Base-by-base conservation (phyloP, 2,797 vertebrate species). In the Peromyscus nudipes region DNA sequence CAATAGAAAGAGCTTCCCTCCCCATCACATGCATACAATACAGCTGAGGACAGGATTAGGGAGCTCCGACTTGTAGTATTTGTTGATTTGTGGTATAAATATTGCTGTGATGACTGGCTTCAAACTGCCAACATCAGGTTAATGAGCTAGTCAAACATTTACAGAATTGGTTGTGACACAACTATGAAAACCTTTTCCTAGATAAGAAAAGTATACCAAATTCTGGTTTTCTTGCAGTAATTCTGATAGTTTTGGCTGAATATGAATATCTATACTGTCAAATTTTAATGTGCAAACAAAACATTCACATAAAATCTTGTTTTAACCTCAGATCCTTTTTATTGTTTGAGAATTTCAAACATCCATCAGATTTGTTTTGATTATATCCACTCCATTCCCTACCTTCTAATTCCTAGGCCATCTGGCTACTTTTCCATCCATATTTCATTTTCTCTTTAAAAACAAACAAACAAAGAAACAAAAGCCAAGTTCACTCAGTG, bases 71-170 rank as follows among this genome's bases (percentile, higher is more conserved):
- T 89, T 89, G 2, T 43, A 69, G 9, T 91, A 79, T 86, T 91
- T 89, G 14, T 40, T 86, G 29, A 60, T 83, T 76, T 87, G 2
- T 83, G 2, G 4, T 73, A 4, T 80, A 92, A 91, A 79, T 95
- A 29, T 25, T 79, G 84, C 6, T 62, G 14, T 67, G 49, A 49
- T 69, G 23, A 64, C 49, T 81, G 46, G 37, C 55, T 95, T 86
- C 65, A 65, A 79, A 60, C 49, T 85, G 21, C 49, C 40, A n/a
- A 13, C 10, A 9, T 65, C 25, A 88, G 60, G 57, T 9, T 27
- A 89, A 10, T 65, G 43, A 95, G 81, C 49, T 93, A 62, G 13
- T 69, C 57, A 96, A 89, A 95, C 46, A 43, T 13, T 65, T 40
- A n/a, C 14, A 85, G 11, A 31, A 34, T 85, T 85, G 31, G 40